Evolutionary conservation across 2,888 invertebrate species (phyloP).

Genomic region (Sialis lutaria): DNA sequence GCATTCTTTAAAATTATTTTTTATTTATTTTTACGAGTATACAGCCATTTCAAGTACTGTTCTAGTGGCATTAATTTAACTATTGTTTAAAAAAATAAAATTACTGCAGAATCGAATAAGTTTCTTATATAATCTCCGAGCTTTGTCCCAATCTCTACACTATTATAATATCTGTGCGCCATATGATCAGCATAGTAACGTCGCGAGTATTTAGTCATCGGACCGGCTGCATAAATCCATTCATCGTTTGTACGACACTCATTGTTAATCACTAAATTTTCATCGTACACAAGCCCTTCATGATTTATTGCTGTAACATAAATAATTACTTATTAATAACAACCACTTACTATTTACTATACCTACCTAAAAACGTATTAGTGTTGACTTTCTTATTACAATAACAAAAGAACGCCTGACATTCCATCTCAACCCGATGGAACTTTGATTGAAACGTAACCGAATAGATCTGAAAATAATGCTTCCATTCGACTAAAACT

Average conservation of each 20-base stretch:
- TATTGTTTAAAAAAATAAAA: neutral
- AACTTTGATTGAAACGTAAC: conserved; percentile 32
- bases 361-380: conserved; percentile 18
- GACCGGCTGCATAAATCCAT: conserved; percentile 44
- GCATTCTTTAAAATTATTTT: no score
- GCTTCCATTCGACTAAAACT: conserved; percentile 5
- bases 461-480: conserved; percentile 15
- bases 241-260: conserved; percentile 46
- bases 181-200: conserved; percentile 33
- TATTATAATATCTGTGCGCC: conserved; percentile 36
- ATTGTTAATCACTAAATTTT: conserved; percentile 41
- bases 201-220: conserved; percentile 42
- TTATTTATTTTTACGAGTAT: no score
- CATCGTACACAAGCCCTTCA: conserved; percentile 37
- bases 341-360: no score
- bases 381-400: conserved; percentile 32
- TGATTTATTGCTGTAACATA: conserved; percentile 31
- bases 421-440: conserved; percentile 26
- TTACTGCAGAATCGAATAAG: no score
- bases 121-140: conserved; percentile 19
- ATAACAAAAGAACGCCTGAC: conserved; percentile 39
- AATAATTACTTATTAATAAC: no score
- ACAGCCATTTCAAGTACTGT: no score
- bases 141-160: conserved; percentile 43
- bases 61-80: no score